Evolutionary conservation across 1,140 invertebrate genomes (phyloP).

Genomic region (Prorops nasuta): DNA sequence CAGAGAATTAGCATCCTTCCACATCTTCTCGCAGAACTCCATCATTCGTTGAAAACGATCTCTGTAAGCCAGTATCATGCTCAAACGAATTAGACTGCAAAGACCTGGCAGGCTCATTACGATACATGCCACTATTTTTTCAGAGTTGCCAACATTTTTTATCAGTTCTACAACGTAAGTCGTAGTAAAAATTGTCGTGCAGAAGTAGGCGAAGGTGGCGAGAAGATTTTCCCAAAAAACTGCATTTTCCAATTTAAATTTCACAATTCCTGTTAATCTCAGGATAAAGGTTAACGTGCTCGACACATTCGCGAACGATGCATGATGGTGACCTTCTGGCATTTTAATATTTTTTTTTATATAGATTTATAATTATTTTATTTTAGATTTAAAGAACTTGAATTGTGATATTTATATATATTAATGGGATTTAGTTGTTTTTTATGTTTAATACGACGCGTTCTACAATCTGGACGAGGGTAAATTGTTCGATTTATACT

Average conservation of each 20-base stretch:
- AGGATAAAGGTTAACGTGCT: too few species aligned
- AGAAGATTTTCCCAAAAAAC: constrained; percentile 14
- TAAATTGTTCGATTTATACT: too few species aligned
- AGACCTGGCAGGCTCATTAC: constrained; percentile 26
- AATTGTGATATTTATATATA: too few species aligned
- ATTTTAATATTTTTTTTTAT: too few species aligned
- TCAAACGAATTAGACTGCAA: constrained; percentile 26
- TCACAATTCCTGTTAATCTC: too few species aligned
- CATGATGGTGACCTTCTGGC: too few species aligned
- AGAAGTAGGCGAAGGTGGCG: constrained; percentile 12
- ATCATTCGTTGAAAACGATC: constrained; percentile 17
- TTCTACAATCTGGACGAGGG: too few species aligned
- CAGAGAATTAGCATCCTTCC: constrained; percentile 8
- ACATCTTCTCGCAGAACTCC: constrained; percentile 18
- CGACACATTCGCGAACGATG: too few species aligned
- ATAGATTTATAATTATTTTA: too few species aligned
- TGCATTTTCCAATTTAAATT: too few species aligned
- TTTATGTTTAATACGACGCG: background rate
- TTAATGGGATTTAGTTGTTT: background rate
- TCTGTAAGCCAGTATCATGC: constrained; percentile 16
- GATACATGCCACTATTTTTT: constrained; percentile 18
- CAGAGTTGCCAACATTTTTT: constrained; percentile 2
- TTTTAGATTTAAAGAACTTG: too few species aligned
- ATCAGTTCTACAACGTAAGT: constrained; percentile 19
- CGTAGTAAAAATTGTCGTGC: constrained; percentile 14